Evolutionary conservation across 37 sponge, comb jelly and placozoan genomes (phyloP).

Genomic region (Halisarca cf. caerulea): DNA sequence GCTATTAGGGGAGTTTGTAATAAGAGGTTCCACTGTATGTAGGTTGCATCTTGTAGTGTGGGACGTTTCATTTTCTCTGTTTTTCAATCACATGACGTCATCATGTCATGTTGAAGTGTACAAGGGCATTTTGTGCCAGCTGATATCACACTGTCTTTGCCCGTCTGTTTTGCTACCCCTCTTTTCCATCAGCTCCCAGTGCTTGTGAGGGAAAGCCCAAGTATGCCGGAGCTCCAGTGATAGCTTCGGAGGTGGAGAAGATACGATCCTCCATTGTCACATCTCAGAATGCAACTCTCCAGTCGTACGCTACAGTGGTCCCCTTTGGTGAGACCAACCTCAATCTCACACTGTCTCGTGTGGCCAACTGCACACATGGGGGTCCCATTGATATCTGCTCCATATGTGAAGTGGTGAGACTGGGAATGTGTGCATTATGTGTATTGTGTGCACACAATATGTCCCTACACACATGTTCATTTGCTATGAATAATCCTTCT

Average conservation of each 20-base stretch:
- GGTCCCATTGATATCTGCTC: slow-evolving; percentile 51
- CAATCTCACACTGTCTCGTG: slow-evolving; percentile 41
- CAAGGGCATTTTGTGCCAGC: no score
- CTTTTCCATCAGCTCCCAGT: background rate
- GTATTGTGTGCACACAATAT: background rate
- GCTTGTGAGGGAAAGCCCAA: slow-evolving; percentile 39
- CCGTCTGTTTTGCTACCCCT: no score
- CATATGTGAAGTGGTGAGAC: slow-evolving; percentile 24
- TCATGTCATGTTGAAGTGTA: no score
- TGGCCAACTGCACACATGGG: slow-evolving; percentile 42
- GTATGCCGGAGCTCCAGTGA: slow-evolving; percentile 41
- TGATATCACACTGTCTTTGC: no score
- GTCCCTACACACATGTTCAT: background rate
- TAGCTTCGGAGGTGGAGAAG: slow-evolving; percentile 26
- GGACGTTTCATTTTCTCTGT: no score
- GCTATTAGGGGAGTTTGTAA: no score
- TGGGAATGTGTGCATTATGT: no score
- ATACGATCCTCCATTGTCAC: background rate
- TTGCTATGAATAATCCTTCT: background rate
- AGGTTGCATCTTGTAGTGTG: no score
- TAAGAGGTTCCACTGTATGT: no score
- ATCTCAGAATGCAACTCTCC: background rate
- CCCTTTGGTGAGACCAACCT: slow-evolving; percentile 49
- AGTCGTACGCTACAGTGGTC: slow-evolving; percentile 4
- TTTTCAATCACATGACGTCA: no score